Evolutionary conservation across 2,888 invertebrate species (phyloP).

Genomic region (Nowickia ferox): DNA sequence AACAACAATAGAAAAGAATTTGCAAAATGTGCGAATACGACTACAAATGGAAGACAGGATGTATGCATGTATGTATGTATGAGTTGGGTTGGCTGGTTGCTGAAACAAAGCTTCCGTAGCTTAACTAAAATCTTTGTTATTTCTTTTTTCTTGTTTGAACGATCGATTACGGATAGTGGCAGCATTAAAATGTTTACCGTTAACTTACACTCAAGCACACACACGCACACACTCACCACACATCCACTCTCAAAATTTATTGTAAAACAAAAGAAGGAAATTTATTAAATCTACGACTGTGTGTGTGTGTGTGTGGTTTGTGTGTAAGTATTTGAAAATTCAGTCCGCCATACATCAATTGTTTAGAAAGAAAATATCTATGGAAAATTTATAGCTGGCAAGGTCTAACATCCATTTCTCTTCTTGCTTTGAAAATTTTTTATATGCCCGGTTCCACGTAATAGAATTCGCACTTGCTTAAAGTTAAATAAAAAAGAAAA

Average conservation of each 20-base stretch:
- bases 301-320: background rate
- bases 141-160: slow-evolving; percentile 56
- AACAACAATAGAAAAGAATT: slow-evolving; percentile 27
- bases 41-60: slow-evolving; percentile 53
- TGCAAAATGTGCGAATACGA: background rate
- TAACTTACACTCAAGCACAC: slow-evolving; percentile 41
- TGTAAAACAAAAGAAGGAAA: slow-evolving; percentile 46
- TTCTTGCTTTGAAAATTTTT: slow-evolving; percentile 6
- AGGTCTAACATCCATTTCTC: slow-evolving; percentile 52
- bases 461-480: slow-evolving; percentile 65
- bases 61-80: slow-evolving; percentile 49
- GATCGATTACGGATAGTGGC: slow-evolving; percentile 69
- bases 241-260: background rate
- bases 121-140: slow-evolving; percentile 49
- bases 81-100: slow-evolving; percentile 5
- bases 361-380: slow-evolving; percentile 41
- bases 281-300: slow-evolving; percentile 22
- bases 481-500: slow-evolving; percentile 22
- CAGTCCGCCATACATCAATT: slow-evolving; percentile 66
- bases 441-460: slow-evolving; percentile 30
- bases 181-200: slow-evolving; percentile 68
- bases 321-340: slow-evolving; percentile 28
- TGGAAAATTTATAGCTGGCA: slow-evolving; percentile 62
- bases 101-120: slow-evolving; percentile 68
- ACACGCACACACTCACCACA: background rate